Evolutionary conservation across 2,113 vertebrate genomes (phyloP).

Genomic region (Sebastes fasciatus): DNA sequence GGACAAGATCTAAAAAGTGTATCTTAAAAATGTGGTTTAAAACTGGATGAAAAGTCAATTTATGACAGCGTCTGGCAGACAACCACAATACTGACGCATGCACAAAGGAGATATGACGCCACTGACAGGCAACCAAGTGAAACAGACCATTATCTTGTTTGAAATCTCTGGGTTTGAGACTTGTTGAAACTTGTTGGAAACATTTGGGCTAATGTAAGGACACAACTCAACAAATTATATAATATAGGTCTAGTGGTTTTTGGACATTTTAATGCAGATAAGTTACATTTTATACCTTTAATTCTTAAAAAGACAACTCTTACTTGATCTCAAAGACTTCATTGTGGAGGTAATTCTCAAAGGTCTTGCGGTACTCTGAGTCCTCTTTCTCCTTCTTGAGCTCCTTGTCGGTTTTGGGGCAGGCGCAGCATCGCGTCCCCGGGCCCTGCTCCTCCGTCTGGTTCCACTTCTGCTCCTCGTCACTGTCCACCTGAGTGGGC

Average conservation of each 20-base stretch:
- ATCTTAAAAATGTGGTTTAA: too few relatives aligned
- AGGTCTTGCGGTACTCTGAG: constrained; percentile 93
- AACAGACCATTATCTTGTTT: too few relatives aligned
- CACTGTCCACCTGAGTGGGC: constrained; percentile 89
- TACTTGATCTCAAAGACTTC: constrained; percentile 97
- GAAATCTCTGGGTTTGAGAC: too few relatives aligned
- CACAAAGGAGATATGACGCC: too few relatives aligned
- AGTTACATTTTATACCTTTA: background rate
- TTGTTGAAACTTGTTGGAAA: too few relatives aligned
- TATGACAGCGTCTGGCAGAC: too few relatives aligned
- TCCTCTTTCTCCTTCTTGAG: constrained; percentile 96
- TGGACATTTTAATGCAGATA: background rate
- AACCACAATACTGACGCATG: too few relatives aligned
- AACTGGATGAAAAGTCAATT: too few relatives aligned
- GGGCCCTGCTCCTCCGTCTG: constrained; percentile 87
- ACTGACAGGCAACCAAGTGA: too few relatives aligned
- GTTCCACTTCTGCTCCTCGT: constrained; percentile 89
- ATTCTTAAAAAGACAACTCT: constrained; percentile 39
- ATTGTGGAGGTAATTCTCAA: constrained; percentile 98
- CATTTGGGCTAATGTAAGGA: too few relatives aligned
- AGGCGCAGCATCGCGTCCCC: constrained; percentile 88
- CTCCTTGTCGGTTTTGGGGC: constrained; percentile 96
- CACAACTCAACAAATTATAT: too few relatives aligned
- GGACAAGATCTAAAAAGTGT: too few relatives aligned
- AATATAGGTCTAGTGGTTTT: background rate